A percentile compares a stretch with the other conserved stretches of the same genome.
Conservation (phyloP, 2,797 vertebrate species). For the Tolypeutes matacus region DNA sequence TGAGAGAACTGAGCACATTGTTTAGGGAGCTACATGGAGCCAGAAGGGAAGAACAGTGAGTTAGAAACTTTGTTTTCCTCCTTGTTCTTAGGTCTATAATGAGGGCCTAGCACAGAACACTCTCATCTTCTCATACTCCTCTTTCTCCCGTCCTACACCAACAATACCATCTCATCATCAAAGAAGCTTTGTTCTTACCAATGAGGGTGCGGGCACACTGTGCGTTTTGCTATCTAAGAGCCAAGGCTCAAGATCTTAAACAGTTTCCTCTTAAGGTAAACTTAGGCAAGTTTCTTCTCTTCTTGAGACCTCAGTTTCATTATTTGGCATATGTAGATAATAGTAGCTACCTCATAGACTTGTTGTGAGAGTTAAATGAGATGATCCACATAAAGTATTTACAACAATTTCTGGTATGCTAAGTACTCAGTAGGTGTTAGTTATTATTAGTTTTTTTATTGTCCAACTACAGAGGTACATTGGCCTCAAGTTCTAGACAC, state of each 20-base stretch:
- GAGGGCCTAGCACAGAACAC: neutral
- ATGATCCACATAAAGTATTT: neutral
- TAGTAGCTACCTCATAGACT: no score
- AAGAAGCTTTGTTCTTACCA: neutral
- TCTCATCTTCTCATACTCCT: neutral
- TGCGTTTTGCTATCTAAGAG: neutral
- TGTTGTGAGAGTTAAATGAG: neutral
- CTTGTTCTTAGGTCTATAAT: neutral
- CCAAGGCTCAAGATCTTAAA: neutral
- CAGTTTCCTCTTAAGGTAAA: neutral
- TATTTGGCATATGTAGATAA: neutral
- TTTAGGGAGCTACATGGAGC: neutral
- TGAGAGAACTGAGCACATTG: neutral
- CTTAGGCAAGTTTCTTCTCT: neutral
- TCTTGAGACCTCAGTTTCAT: neutral
- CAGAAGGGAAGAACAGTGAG: neutral
- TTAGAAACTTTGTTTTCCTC: neutral
- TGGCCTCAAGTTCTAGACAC: neutral
- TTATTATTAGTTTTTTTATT: neutral
- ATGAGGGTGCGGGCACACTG: no score
- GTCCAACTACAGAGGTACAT: neutral
- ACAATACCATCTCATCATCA: neutral
- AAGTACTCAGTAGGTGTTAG: neutral
- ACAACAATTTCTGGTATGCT: neutral
- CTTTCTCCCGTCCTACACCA: neutral